Evolutionary conservation across 2,113 vertebrate species (phyloP).

Genomic region (Tetrao urogallus): DNA sequence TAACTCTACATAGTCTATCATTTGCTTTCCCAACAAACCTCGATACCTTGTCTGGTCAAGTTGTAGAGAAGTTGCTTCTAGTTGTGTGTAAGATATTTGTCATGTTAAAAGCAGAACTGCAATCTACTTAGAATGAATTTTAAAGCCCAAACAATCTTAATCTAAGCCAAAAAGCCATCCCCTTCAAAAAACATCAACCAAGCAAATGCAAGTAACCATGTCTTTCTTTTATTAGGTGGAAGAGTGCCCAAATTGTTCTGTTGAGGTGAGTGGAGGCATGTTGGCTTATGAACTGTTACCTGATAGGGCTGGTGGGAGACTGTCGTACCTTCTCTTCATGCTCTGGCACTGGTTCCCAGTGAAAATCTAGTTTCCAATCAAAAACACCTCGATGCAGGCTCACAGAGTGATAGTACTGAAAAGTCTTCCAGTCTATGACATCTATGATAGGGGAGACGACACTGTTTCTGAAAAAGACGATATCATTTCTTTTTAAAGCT

Average conservation of each 20-base stretch:
- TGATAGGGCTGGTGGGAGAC: slow-evolving; percentile 82
- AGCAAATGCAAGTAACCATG: background rate
- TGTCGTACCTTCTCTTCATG: slow-evolving; percentile 71
- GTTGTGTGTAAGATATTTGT: background rate
- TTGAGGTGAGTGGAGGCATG: background rate
- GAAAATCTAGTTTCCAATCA: slow-evolving; percentile 90
- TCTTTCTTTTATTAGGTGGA: background rate
- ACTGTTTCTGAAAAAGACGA: slow-evolving; percentile 80
- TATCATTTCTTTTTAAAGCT: background rate
- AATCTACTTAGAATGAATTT: background rate
- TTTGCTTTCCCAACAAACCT: background rate
- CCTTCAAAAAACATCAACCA: background rate
- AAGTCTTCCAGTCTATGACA: slow-evolving; percentile 87
- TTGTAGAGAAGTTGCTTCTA: background rate
- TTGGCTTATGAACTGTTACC: slow-evolving; percentile 73
- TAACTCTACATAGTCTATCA: background rate
- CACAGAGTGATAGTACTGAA: slow-evolving; percentile 83
- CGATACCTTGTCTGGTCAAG: background rate
- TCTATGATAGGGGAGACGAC: slow-evolving; percentile 89
- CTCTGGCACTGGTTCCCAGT: slow-evolving; percentile 82
- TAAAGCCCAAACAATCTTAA: background rate
- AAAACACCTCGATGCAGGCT: slow-evolving; percentile 83
- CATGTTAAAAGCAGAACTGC: background rate
- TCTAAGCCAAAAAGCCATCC: background rate
- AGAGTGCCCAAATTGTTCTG: background rate